Evolutionary conservation across 2,113 vertebrate species (phyloP), one percentile per base, ranked within the genome.

Genomic region (Macrotis lagotis): DNA sequence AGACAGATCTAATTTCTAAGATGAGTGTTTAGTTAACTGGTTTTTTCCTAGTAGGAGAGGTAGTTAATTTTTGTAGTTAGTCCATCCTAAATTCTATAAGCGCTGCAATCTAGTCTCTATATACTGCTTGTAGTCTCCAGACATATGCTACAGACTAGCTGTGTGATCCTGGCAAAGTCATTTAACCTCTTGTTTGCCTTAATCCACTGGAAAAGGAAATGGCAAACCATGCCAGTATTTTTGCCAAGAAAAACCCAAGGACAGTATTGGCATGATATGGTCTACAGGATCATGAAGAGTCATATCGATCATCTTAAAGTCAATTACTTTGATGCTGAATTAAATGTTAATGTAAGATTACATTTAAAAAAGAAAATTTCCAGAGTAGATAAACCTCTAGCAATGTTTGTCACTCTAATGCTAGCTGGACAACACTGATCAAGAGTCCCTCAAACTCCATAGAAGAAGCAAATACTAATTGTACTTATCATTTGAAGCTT

Each of bases 361-460:
- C 25, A 48, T 51, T 93, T 95, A n/a, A 52, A 47, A 95, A 95
- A 93, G 44, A 94, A 92, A 96, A 91, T 94, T 96, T 93, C 50
- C 83, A 74, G 59, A 74, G 31, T 16, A 74, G 37, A 7, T 74
- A 74, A 74, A 74, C 4, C 31, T 74, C 37, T 74, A 74, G 66
- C 66, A 83, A 83, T 83, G 66, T 91, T 49, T 6, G 99, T 98
- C 31, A 91, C 89, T 95, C 90, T 93, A n/a, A 89, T n/a, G 91
- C 51, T 48, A 92, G 96, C 92, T 44, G 89, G 2, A 91, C 0
- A 91, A n/a, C 12, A 96, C 93, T 93, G 91, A 28, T 91, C 50
- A 92, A 94, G 16, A 97, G 48, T 91, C 9, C 9, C 28, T 25
- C 53, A 50, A 19, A 93, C 51, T 95, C 37, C 37, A 49, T 44